phyloP scores from a whole-genome alignment of 2,888 invertebrate genomes.

The Hypsopygia costalis region DNA sequence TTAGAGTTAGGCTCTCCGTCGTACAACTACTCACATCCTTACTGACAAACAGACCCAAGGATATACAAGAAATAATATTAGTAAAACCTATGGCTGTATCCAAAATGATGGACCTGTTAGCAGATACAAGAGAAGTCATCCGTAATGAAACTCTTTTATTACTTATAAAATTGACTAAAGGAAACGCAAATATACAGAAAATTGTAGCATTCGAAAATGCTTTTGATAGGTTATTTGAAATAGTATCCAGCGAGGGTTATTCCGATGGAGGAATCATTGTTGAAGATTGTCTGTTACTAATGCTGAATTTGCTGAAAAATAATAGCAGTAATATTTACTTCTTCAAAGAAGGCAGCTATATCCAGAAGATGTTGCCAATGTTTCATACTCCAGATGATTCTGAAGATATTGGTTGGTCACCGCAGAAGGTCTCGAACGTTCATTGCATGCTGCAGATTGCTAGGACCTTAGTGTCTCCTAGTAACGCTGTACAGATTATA shows the following conservation, averaged over 20 bases:
- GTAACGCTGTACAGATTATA: constrained; percentile 92
- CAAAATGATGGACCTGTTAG: constrained; percentile 96
- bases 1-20: constrained; percentile 94
- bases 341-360: constrained; percentile 98
- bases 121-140: constrained; percentile 96
- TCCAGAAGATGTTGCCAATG: constrained; percentile 94
- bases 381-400: constrained; percentile 87
- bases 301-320: constrained; percentile 95
- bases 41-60: constrained; percentile 91
- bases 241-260: constrained; percentile 94
- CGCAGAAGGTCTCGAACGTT: constrained; percentile 96
- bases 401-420: constrained; percentile 91
- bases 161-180: constrained; percentile 93
- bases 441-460: constrained; percentile 95
- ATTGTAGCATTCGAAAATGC: constrained; percentile 99
- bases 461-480: constrained; percentile 95
- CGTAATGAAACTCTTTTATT: constrained; percentile 96
- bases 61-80: constrained; percentile 92
- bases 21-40: constrained; percentile 94
- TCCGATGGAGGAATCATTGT: constrained; percentile 98
- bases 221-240: constrained; percentile 96
- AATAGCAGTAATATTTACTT: constrained; percentile 99
- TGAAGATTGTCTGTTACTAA: constrained; percentile 96
- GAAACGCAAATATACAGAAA: constrained; percentile 98
- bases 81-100: constrained; percentile 98